phyloP scores from a whole-genome alignment of 2,888 invertebrate species.

The Polydrusus pterygomalis region DNA sequence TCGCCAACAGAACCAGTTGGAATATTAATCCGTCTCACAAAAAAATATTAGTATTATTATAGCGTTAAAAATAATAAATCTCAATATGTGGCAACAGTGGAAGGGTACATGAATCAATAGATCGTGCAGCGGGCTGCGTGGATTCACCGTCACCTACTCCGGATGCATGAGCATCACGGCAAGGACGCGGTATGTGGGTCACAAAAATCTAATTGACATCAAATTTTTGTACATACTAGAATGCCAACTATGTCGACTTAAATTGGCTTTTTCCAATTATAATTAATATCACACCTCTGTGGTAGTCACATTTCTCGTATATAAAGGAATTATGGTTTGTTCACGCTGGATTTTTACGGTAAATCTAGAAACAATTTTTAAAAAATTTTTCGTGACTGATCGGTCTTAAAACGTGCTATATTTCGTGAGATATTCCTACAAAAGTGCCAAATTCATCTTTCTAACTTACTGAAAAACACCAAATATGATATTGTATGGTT shows the following conservation, averaged over 20 bases:
- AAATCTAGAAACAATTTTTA: too few relatives aligned
- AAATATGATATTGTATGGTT: too few relatives aligned
- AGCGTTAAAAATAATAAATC: not conserved
- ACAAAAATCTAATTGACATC: slow-evolving; percentile 30
- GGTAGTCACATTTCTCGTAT: not conserved
- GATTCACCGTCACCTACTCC: slow-evolving; percentile 38
- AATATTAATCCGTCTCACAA: not conserved
- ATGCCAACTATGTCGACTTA: not conserved
- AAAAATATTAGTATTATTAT: not conserved
- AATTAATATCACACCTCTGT: not conserved
- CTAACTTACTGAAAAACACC: too few relatives aligned
- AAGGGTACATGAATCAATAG: slow-evolving; percentile 39
- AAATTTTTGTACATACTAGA: slow-evolving; percentile 4
- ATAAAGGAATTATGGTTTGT: not conserved
- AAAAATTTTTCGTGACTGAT: too few relatives aligned
- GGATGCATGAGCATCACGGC: slow-evolving; percentile 44
- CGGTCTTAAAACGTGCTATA: too few relatives aligned
- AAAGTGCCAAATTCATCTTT: too few relatives aligned
- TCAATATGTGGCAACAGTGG: slow-evolving; percentile 35
- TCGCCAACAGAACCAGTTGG: not conserved
- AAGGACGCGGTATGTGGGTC: slow-evolving; percentile 48
- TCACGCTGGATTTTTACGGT: not conserved
- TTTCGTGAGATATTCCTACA: too few relatives aligned
- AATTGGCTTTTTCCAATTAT: not conserved
- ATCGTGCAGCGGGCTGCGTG: slow-evolving; percentile 36